Conservation (phyloP, 2,797 vertebrate species). For the Bucorvus abyssinicus region DNA sequence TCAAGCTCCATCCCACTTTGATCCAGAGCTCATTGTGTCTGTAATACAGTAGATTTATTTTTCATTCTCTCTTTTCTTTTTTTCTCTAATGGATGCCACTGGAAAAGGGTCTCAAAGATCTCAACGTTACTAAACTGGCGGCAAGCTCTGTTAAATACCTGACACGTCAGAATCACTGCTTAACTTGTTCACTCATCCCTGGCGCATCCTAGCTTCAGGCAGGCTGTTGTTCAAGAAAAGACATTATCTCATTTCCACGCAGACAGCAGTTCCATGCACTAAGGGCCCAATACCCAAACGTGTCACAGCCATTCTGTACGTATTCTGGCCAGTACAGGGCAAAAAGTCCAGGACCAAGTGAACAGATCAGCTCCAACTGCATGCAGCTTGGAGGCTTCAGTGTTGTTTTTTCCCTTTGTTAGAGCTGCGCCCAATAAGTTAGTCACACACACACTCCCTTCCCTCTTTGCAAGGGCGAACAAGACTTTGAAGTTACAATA, state of each 20-base stretch:
- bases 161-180: neutral
- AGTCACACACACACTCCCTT: neutral
- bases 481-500: neutral
- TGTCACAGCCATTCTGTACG: neutral
- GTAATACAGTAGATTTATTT: conserved; percentile 59
- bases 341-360: neutral
- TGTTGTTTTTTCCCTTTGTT: neutral
- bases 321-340: neutral
- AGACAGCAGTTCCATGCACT: neutral
- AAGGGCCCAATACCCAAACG: neutral
- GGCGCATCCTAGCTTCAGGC: neutral
- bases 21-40: conserved; percentile 63
- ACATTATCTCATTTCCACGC: neutral
- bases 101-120: conserved; percentile 59
- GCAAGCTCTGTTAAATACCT: conserved; percentile 28
- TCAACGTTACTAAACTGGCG: neutral
- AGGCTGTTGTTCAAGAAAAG: neutral
- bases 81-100: neutral
- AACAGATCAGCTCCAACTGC: neutral
- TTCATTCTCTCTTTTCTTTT: conserved; percentile 50
- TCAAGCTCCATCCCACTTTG: conserved; percentile 58
- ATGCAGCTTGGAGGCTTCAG: neutral
- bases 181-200: neutral
- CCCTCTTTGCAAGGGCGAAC: neutral
- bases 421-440: neutral